Base-by-base conservation (phyloP, 2,797 vertebrate genomes). In the Etheostoma perlongum region DNA sequence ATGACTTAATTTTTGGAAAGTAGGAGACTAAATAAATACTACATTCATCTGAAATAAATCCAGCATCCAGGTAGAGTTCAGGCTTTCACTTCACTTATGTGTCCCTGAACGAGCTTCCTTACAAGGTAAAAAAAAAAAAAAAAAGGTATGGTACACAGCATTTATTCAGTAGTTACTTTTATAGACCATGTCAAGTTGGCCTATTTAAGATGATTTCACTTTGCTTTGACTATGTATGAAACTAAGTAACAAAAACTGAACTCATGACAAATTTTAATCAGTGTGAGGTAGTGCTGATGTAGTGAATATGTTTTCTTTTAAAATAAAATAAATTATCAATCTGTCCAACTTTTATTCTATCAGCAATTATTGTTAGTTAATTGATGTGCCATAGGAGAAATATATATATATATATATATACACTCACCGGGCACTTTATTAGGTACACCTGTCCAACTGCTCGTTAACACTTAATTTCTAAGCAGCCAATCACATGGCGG, bases 11-110 rank as follows among this genome's bases (percentile, higher is more conserved):
- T 49, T 23, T 18, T 36, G 27, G 14, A 58, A 19, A 23, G 40
- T 14, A 19, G 11, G 19, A 51, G 7, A 58, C 61, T 47, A 27
- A 72, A 47, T 21, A 71, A 53, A 74, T 46, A 40, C 21, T 44
- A 40, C 19, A 47, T 33, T 47, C 2, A 66, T 63, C 47, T 67
- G 53, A 47, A 13, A 54, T 53, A 36, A 10, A 40, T n/a, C n/a
- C n/a, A 19, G 25, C 16, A 25, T 46, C 6, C 19, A 18, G 30
- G 18, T 16, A 52, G n/a, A 64, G 5, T 74, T 65, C 4, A 19
- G 40, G 30, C 51, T 30, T 48, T 48, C 19, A 68, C 42, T 33
- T 47, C 12, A 46, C 10, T n/a, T 5, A 4, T 55, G 23, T 42
- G 5, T 66, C n/a, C 15, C 25, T 47, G 42, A 47, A 19, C 9